phyloP scores from a whole-genome alignment of 2,888 invertebrate genomes.

The Aporophyla nigra region DNA sequence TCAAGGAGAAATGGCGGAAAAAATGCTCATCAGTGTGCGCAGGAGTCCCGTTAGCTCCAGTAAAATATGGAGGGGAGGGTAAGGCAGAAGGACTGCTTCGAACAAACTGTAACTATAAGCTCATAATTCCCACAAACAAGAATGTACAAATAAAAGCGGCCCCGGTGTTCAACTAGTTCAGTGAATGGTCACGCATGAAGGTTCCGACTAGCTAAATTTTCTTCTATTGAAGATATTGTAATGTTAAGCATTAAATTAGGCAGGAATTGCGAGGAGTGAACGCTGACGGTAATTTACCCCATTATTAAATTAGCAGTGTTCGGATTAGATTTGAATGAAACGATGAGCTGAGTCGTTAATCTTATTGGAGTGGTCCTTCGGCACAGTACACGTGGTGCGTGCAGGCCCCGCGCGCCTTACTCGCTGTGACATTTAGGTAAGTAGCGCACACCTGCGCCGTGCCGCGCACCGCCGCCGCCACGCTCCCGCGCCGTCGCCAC shows the following conservation, averaged over 20 bases:
- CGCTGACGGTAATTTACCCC: background rate
- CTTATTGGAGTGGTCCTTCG: slow-evolving; percentile 26
- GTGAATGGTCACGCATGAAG: background rate
- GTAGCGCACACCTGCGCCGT: slow-evolving; percentile 40
- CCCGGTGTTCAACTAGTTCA: background rate
- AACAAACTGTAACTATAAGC: background rate
- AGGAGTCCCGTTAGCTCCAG: slow-evolving; percentile 55
- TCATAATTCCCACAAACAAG: background rate
- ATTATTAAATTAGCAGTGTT: background rate
- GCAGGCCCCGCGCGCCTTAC: slow-evolving; percentile 15
- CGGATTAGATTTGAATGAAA: background rate
- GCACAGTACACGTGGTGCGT: background rate
- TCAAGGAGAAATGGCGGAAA: slow-evolving; percentile 55
- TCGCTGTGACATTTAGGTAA: slow-evolving; percentile 50
- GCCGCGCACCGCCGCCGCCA: slow-evolving; percentile 16
- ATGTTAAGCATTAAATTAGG: too few species aligned
- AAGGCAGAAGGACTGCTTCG: slow-evolving; percentile 6
- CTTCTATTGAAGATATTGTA: background rate
- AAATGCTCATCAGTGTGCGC: slow-evolving; percentile 37
- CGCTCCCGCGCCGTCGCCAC: slow-evolving; percentile 23
- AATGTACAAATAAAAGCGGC: background rate
- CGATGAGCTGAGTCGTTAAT: background rate
- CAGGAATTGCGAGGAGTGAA: background rate
- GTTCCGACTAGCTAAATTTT: background rate
- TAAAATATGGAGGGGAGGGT: background rate